These are phyloP conservation scores for Melinopterus prodromus DNA, from an alignment of 2,888 invertebrate species.

Conservation along the genomic window DNA sequence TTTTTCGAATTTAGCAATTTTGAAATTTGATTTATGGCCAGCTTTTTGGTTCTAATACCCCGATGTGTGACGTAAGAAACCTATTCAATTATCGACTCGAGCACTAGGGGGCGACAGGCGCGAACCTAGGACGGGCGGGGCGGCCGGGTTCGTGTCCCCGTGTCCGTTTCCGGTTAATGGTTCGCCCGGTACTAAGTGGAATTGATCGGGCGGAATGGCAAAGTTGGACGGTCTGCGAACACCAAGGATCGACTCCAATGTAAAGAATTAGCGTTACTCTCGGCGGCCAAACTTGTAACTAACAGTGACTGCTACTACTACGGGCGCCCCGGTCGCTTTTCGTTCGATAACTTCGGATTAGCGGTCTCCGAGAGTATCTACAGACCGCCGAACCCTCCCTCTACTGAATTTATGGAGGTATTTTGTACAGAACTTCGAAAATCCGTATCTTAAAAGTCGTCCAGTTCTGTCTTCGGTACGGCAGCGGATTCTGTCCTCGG, in stretches of 20 bases:
- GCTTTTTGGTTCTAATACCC: too few species aligned
- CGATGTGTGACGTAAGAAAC: too few species aligned
- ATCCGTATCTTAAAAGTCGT: background rate
- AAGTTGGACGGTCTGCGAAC: background rate
- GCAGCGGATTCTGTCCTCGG: background rate
- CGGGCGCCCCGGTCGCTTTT: background rate
- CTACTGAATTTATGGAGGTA: background rate
- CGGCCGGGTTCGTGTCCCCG: too few species aligned
- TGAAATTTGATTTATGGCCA: too few species aligned
- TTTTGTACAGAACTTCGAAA: background rate
- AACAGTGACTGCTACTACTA: background rate
- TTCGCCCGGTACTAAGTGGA: background rate
- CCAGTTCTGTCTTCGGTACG: background rate
- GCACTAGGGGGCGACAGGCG: too few species aligned
- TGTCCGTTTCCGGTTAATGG: background rate
- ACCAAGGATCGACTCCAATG: constrained; percentile 4
- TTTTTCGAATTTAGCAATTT: too few species aligned
- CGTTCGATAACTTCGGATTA: background rate
- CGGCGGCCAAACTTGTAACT: background rate
- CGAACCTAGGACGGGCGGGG: too few species aligned
- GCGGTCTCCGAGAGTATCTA: background rate
- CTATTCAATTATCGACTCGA: too few species aligned
- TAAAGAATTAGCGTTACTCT: background rate
- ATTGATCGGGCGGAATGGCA: constrained; percentile 4
- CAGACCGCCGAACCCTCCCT: background rate